phyloP scores from a whole-genome alignment of 2,113 vertebrate species.

The Ranitomeya imitator region DNA sequence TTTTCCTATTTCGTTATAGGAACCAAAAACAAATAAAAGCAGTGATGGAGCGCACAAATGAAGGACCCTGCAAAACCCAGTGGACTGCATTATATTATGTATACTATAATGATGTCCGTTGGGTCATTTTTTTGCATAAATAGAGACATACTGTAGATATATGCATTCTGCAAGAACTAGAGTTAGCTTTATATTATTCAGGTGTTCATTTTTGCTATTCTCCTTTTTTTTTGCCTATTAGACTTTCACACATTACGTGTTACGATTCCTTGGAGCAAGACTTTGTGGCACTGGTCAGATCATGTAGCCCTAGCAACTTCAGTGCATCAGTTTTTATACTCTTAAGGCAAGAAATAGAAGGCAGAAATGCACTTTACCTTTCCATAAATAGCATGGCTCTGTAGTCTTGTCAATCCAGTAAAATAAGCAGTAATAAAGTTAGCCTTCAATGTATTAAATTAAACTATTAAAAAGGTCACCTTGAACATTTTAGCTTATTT shows the following conservation, averaged over 20 bases:
- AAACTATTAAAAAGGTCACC: constrained; percentile 50
- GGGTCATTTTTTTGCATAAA: background rate
- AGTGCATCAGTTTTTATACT: background rate
- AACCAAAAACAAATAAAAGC: too few relatives aligned
- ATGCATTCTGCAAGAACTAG: background rate
- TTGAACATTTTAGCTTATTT: constrained; percentile 45
- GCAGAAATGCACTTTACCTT: constrained; percentile 17
- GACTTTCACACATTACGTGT: constrained; percentile 23
- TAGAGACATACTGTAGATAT: background rate
- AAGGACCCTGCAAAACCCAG: too few relatives aligned
- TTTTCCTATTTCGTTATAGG: too few relatives aligned
- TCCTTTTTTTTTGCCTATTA: constrained; percentile 31
- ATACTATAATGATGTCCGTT: too few relatives aligned
- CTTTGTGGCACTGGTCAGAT: constrained; percentile 9
- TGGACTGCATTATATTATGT: too few relatives aligned
- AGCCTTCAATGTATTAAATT: constrained; percentile 45
- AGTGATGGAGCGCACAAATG: too few relatives aligned
- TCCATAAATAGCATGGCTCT: constrained; percentile 25
- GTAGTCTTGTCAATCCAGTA: constrained; percentile 43
- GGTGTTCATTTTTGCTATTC: background rate
- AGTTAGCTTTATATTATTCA: background rate
- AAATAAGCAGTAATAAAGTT: constrained; percentile 43
- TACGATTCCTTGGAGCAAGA: constrained; percentile 27
- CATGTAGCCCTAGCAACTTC: constrained; percentile 47
- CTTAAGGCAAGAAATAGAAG: background rate